Conservation (phyloP, 2,113 vertebrate species). For the Mesoclemmys tuberculata region DNA sequence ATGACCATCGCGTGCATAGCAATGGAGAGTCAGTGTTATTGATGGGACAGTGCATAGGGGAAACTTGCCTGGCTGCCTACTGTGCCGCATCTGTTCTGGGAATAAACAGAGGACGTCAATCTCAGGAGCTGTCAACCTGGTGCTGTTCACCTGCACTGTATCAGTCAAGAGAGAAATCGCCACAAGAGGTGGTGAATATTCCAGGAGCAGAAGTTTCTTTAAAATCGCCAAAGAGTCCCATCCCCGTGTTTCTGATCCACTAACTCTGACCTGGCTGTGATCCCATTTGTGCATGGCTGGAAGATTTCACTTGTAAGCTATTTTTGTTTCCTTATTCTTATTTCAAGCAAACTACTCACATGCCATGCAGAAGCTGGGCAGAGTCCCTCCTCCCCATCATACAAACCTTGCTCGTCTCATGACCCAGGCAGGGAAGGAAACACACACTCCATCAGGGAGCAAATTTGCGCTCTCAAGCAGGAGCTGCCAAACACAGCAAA, state of each 20-base stretch:
- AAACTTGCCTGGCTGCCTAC: background rate
- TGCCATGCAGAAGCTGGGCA: slow-evolving; percentile 56
- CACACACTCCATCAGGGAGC: background rate
- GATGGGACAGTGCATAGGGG: background rate
- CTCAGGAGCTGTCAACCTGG: background rate
- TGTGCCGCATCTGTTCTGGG: background rate
- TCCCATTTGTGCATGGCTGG: slow-evolving; percentile 7
- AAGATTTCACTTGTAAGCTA: background rate
- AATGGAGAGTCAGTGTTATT: background rate
- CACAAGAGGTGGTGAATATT: background rate
- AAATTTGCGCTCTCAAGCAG: background rate
- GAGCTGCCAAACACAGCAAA: background rate
- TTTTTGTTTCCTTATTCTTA: slow-evolving; percentile 36
- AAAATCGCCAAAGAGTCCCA: background rate
- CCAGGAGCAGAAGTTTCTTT: background rate
- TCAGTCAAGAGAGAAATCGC: background rate
- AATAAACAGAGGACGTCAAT: background rate
- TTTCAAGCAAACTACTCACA: slow-evolving; percentile 54
- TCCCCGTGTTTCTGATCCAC: background rate
- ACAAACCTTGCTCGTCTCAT: slow-evolving; percentile 1
- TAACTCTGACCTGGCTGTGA: background rate
- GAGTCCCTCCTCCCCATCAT: accelerated
- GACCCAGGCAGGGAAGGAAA: slow-evolving; percentile 27
- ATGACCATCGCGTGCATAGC: background rate
- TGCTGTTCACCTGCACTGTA: background rate